These are phyloP conservation scores for Spicauda simplicius DNA, from an alignment of 2,888 invertebrate species.

Conservation along the genomic window DNA sequence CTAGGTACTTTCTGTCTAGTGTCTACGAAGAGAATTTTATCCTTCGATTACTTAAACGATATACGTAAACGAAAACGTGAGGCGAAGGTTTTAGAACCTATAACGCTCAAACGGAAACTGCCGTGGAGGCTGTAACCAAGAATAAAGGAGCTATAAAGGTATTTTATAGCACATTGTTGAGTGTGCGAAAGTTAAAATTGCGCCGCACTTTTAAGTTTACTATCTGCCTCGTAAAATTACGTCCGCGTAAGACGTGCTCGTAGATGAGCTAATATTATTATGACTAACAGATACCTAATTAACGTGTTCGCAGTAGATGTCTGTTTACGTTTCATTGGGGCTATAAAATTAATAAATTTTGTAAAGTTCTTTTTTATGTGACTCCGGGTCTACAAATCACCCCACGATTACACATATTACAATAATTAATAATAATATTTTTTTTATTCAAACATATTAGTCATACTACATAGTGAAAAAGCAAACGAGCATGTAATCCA, in stretches of 20 bases:
- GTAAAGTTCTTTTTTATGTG: no score
- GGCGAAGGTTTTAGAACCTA: constrained; percentile 1
- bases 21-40: no score
- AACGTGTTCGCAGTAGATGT: not conserved
- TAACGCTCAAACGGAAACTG: not conserved
- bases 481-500: no score
- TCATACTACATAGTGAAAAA: no score
- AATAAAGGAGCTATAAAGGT: constrained; percentile 17
- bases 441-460: no score
- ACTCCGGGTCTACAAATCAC: no score
- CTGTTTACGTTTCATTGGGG: not conserved
- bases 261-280: not conserved
- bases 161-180: constrained; percentile 23
- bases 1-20: no score
- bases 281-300: not conserved
- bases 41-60: not conserved
- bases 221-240: constrained; percentile 18
- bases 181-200: constrained; percentile 16
- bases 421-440: no score
- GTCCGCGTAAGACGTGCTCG: not conserved
- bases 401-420: no score
- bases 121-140: constrained; percentile 3
- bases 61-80: constrained; percentile 3
- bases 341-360: no score
- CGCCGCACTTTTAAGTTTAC: constrained; percentile 19